phyloP scores from a whole-genome alignment of 2,113 vertebrate genomes.

The Pimephales promelas region DNA sequence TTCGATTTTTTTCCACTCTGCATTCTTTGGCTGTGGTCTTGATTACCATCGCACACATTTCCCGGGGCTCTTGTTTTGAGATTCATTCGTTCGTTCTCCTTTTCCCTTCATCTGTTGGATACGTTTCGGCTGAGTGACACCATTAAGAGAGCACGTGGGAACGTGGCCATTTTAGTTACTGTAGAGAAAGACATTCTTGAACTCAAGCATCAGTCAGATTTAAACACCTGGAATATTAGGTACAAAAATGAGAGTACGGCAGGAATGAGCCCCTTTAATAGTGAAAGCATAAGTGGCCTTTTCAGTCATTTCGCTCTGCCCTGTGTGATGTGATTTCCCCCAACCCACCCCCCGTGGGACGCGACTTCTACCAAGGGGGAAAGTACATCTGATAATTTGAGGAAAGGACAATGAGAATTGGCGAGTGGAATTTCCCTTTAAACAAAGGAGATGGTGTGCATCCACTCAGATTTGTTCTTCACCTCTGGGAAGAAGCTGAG shows the following conservation, averaged over 20 bases:
- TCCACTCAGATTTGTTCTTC: too few relatives aligned
- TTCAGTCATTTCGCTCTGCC: too few relatives aligned
- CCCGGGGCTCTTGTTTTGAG: slow-evolving; percentile 8
- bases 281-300: too few relatives aligned
- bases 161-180: not conserved
- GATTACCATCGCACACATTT: slow-evolving; percentile 38
- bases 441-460: too few relatives aligned
- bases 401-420: too few relatives aligned
- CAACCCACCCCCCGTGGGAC: too few relatives aligned
- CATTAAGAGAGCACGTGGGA: slow-evolving; percentile 2
- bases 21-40: slow-evolving; percentile 58
- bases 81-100: slow-evolving; percentile 14
- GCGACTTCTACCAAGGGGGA: too few relatives aligned
- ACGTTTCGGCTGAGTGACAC: slow-evolving; percentile 20
- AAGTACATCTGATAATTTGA: too few relatives aligned
- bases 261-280: not conserved
- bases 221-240: not conserved
- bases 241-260: slow-evolving; percentile 61
- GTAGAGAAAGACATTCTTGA: not conserved
- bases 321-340: too few relatives aligned
- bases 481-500: too few relatives aligned
- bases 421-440: too few relatives aligned
- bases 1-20: slow-evolving; percentile 57
- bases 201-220: not conserved
- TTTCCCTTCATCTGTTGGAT: slow-evolving; percentile 11